Percentiles rank a stretch among this genome's conserved stretches.
These are phyloP conservation scores for Ethmia dodecea DNA, from an alignment of 2,888 invertebrate genomes.

Conservation along the genomic window DNA sequence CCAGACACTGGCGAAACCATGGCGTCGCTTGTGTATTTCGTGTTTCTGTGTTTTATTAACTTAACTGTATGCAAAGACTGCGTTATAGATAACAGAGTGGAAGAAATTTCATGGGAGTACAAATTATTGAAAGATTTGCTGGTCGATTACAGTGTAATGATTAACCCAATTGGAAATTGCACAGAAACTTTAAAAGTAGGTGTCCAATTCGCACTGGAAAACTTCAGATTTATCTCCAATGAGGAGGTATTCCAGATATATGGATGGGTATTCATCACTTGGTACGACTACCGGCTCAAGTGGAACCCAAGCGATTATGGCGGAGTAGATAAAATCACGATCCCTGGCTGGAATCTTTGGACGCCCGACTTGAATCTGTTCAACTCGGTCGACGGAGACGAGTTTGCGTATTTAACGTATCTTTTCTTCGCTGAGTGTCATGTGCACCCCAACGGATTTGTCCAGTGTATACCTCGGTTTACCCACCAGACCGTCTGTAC, in stretches of 20 bases:
- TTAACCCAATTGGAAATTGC: slow-evolving; percentile 5
- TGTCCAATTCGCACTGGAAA: slow-evolving; percentile 25
- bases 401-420: slow-evolving; percentile 2
- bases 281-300: slow-evolving; percentile 30
- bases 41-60: not conserved
- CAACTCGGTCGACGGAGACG: slow-evolving; percentile 19
- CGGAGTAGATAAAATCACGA: slow-evolving; percentile 18
- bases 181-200: slow-evolving; percentile 12
- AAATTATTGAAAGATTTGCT: slow-evolving; percentile 18
- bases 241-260: slow-evolving; percentile 25
- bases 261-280: slow-evolving; percentile 11
- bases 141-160: not conserved
- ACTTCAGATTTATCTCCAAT: slow-evolving; percentile 28
- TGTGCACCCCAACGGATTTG: not conserved
- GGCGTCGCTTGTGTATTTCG: not conserved
- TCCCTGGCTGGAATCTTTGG: slow-evolving; percentile 23
- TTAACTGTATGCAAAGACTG: not conserved
- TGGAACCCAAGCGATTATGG: slow-evolving; percentile 33
- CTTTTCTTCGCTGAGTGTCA: slow-evolving; percentile 1
- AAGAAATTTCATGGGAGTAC: slow-evolving; percentile 20
- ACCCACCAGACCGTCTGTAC: slow-evolving; percentile 3
- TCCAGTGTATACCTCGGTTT: not conserved
- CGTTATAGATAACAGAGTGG: not conserved
- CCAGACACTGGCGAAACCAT: not conserved
- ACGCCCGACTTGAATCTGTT: slow-evolving; percentile 23